Evolutionary conservation across 1,140 invertebrate genomes (phyloP), one percentile per base, ranked within the genome.

Genomic region (Popillia japonica): DNA sequence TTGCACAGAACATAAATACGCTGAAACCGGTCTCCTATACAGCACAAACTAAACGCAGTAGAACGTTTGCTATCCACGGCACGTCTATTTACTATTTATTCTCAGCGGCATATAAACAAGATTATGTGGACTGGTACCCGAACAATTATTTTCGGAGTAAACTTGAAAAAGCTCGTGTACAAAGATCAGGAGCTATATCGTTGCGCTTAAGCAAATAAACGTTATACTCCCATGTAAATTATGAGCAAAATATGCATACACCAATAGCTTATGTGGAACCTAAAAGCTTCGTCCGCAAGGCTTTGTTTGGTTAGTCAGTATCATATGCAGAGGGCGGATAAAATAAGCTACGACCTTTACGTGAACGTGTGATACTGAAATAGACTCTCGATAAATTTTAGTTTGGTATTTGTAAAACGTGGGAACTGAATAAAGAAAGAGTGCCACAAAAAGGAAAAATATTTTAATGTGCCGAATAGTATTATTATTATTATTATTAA

Each of bases 51-150:
- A 68, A 10, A 10, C 44, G 9, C 61, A 68, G 61, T 68, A 27
- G 27, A 68, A 7, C 27, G 61, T 68, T 68, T 68, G 27, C 61
- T 23, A 68, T 68, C 61, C 61, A 14, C 61, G 27, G 22, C 61
- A 68, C 61, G 61, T 68, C 61, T 68, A 22, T 68, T 68, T 68
- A 68, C 61, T 68, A 68, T 68, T 68, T 68, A 68, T 68, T 68
- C 61, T 68, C 61, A 22, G 61, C 61, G 61, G 61, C 61, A 34
- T 68, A 68, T 68, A 68, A 68, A 68, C 61, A 68, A 68, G 61
- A 68, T 68, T 68, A 68, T 22, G 61, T 20, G 61, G 61, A 68
- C 61, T 22, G 10, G 61, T 8, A 68, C 61, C 11, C 61, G 61
- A 27, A 68, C 61, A 68, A 68, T 68, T 68, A 68, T 68, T 68